Evolutionary conservation across 1,140 invertebrate genomes (phyloP), one percentile per base, ranked within the genome.

Genomic region (Calliopsis andreniformis): DNA sequence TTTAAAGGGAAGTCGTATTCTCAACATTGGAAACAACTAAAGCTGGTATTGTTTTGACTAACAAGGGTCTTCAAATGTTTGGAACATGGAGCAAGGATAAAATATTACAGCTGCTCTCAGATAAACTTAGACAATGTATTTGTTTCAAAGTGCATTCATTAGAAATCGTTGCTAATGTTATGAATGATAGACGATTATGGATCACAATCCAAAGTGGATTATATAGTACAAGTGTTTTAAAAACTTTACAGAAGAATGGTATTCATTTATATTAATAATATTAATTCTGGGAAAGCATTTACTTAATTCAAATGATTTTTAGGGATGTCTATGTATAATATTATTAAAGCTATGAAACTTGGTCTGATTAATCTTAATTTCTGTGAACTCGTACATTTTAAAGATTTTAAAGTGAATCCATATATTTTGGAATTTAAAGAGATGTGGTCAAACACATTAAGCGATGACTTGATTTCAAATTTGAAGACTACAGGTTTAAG

Each of bases 321-420:
- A 86, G 85, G 76, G 3, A 83, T 83, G 69, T 53, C 76, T 6
- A 18, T 42, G 16, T 39, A 70, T 32, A 58, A 5, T 7, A 81
- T 86, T n/a, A 45, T 86, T 20, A 86, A 78, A 61, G 76, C 77
- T 25, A 82, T 87, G 70, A 87, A 87, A 59, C 78, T 70, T 35
- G 85, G 85, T 28, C 56, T 87, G 2, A 16, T 67, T 23, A 62
- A 49, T 56, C 79, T 86, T n/a, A 59, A 10, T 7, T n/a, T 14
- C 4, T 56, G 62, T 18, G 82, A 86, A 61, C 25, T 82, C 16
- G 23, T 53, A 32, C 75, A 72, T 56, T 87, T 82, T 32, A 28
- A 61, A 68, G 16, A 25, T n/a, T 84, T 87, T 42, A 63, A 66
- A 2, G 23, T 62, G 0, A 59, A 77, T 1, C 32, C 43, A 8